phyloP scores from a whole-genome alignment of 2,797 vertebrate genomes.

The Erpetoichthys calabaricus region DNA sequence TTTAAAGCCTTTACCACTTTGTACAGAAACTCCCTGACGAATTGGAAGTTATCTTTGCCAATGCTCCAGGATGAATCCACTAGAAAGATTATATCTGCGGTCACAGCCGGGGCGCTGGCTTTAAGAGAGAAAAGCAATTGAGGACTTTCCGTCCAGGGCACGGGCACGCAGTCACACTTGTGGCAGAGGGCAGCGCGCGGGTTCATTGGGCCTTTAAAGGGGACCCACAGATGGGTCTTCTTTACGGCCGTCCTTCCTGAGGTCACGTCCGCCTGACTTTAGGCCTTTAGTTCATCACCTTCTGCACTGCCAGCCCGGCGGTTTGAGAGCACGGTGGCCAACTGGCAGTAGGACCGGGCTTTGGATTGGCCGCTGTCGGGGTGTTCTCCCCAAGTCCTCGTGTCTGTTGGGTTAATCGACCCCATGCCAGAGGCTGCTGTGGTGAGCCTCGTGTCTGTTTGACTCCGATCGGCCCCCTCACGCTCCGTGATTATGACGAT shows the following conservation, averaged over 20 bases:
- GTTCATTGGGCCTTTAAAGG: constrained; percentile 8
- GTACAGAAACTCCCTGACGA: constrained; percentile 69
- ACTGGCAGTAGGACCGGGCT: background rate
- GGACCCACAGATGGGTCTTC: background rate
- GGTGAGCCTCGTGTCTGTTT: too few species aligned
- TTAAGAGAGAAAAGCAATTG: constrained; percentile 61
- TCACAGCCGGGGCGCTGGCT: constrained; percentile 60
- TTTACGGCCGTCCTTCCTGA: background rate
- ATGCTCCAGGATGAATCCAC: constrained; percentile 79
- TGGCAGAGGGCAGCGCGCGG: constrained; percentile 2
- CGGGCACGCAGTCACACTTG: constrained; percentile 25
- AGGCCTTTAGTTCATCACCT: too few species aligned
- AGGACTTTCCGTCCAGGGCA: constrained; percentile 33
- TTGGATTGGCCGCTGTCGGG: background rate
- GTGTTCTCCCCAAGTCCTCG: background rate
- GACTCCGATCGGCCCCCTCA: too few species aligned
- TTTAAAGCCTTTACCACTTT: constrained; percentile 62
- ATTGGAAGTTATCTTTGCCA: constrained; percentile 68
- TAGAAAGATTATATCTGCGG: constrained; percentile 84
- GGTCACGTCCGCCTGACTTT: too few species aligned
- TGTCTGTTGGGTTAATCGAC: too few species aligned
- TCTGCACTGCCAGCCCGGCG: too few species aligned
- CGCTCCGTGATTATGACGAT: too few species aligned
- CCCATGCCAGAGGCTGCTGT: too few species aligned
- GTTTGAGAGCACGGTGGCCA: too few species aligned